A percentile compares a stretch with the other conserved stretches of the same genome.
phyloP scores from a whole-genome alignment of 1,140 invertebrate species.

The Eubasilissa regina region DNA sequence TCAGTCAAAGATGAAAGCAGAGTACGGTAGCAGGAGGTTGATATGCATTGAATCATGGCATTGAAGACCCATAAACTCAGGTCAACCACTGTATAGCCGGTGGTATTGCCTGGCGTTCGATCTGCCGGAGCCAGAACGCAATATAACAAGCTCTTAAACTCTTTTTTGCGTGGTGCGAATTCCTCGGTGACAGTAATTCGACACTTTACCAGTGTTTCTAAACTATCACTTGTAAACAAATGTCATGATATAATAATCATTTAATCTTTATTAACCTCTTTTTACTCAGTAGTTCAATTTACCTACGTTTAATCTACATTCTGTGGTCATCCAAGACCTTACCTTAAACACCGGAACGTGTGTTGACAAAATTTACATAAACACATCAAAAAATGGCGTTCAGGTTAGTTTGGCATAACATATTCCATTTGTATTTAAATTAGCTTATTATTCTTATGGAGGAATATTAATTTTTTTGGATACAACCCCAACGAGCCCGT shows the following conservation, averaged over 20 bases:
- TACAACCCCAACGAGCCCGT: background rate
- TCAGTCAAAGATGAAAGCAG: too few relatives aligned
- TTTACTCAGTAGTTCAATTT: background rate
- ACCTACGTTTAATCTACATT: background rate
- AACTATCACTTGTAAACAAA: background rate
- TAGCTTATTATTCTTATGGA: conserved; percentile 21
- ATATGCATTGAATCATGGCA: too few relatives aligned
- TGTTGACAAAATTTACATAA: conserved; percentile 36
- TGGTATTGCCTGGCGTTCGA: too few relatives aligned
- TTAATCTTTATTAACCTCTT: background rate
- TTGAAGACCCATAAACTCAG: too few relatives aligned
- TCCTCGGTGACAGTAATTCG: background rate
- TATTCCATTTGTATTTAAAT: conserved; percentile 43
- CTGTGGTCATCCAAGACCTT: background rate
- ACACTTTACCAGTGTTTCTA: background rate
- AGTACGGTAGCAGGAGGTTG: too few relatives aligned
- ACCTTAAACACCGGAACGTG: background rate
- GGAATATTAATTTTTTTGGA: conserved; percentile 16
- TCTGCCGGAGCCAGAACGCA: too few relatives aligned
- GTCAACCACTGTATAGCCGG: too few relatives aligned
- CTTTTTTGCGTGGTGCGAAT: conserved; percentile 24
- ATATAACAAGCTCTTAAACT: background rate
- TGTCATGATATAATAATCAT: too few relatives aligned
- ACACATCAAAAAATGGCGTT: background rate
- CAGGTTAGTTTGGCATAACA: conserved; percentile 33